These are phyloP conservation scores for Pelodiscus sinensis DNA, from an alignment of 2,113 vertebrate genomes.

Conservation along the genomic window DNA sequence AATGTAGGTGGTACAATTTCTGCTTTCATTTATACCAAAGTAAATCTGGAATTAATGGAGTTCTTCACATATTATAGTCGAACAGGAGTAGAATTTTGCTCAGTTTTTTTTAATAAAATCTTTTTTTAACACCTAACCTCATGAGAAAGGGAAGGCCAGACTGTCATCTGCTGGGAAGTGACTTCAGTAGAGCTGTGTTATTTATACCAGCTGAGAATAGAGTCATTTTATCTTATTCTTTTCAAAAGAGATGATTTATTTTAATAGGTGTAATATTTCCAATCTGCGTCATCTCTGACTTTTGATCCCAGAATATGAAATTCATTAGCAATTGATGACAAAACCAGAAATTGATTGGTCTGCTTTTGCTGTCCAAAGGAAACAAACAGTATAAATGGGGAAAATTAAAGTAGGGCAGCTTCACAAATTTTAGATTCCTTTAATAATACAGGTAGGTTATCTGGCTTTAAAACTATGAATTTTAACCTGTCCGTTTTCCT, in stretches of 20 bases:
- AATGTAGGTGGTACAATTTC: neutral
- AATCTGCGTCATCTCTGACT: neutral
- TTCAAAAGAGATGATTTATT: neutral
- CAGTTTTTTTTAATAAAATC: neutral
- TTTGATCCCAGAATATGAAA: neutral
- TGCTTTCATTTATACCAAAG: neutral
- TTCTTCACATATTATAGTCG: neutral
- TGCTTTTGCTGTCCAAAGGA: neutral
- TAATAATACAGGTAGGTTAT: slow-evolving; percentile 5
- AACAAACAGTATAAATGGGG: neutral
- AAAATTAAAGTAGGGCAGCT: neutral
- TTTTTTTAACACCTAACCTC: neutral
- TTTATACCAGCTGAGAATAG: accelerated
- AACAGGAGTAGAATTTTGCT: neutral
- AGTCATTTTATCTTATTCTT: neutral
- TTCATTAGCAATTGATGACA: neutral
- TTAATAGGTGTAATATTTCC: neutral
- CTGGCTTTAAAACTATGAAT: neutral
- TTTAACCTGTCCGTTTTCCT: neutral
- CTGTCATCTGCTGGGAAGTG: neutral
- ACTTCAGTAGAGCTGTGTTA: slow-evolving; percentile 2
- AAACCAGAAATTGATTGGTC: neutral
- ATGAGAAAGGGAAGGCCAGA: neutral
- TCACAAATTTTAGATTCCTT: neutral
- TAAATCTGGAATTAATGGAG: neutral